phyloP scores from a whole-genome alignment of 2,888 invertebrate genomes.

The Silvanus unidentatus region DNA sequence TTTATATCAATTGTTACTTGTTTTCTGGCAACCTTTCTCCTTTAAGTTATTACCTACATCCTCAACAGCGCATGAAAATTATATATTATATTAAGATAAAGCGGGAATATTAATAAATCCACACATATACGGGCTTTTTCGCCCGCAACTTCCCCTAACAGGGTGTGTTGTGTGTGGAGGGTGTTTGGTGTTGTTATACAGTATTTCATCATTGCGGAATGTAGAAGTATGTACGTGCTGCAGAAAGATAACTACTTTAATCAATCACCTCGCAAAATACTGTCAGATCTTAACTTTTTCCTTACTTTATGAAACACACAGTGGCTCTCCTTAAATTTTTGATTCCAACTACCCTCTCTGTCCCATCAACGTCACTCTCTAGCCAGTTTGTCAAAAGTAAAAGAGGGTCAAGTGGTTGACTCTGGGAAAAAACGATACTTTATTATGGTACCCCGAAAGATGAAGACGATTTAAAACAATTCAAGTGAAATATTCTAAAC shows the following conservation, averaged over 20 bases:
- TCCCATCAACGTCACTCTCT: too few species aligned
- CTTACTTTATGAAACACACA: neutral
- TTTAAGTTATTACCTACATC: too few species aligned
- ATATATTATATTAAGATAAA: neutral
- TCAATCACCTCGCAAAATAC: slow-evolving; percentile 13
- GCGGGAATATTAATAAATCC: neutral
- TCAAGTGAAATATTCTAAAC: too few species aligned
- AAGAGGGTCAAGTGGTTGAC: too few species aligned
- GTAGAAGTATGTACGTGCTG: slow-evolving; percentile 7
- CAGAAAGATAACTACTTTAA: slow-evolving; percentile 13
- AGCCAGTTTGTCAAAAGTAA: too few species aligned
- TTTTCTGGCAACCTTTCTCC: too few species aligned
- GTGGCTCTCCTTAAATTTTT: neutral
- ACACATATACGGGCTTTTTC: neutral
- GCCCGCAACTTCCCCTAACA: too few species aligned
- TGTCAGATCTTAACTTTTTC: slow-evolving; percentile 2
- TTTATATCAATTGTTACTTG: too few species aligned
- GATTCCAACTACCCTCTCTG: neutral
- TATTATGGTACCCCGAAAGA: too few species aligned
- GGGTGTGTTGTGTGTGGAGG: slow-evolving; percentile 5
- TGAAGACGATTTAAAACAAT: too few species aligned
- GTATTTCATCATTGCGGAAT: slow-evolving; percentile 7
- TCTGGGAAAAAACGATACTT: too few species aligned
- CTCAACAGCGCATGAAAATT: neutral
- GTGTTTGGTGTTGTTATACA: too few species aligned